Evolutionary conservation across 2,888 invertebrate genomes (phyloP), one percentile per base, ranked within the genome.

Genomic region (Cheiracanthium punctorium): DNA sequence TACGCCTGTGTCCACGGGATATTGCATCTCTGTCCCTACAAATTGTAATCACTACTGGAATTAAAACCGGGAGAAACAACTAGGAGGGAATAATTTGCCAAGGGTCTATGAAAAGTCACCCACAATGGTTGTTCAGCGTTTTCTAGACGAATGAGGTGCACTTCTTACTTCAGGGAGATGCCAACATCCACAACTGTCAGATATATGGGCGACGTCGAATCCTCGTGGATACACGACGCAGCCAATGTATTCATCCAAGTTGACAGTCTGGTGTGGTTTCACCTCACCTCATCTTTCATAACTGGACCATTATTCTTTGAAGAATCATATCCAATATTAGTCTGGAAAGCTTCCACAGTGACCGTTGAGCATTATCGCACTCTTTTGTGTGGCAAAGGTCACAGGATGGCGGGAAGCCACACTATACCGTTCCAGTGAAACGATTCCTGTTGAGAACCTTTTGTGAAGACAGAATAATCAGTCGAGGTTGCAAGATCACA

Each of bases 281-380:
- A 37, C 37, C 69, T 58, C 58, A 37, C 37, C 69, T 30, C 33
- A 24, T 72, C 48, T 48, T 72, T 72, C n/a, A 72, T 28, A 17
- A 14, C 29, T 29, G 72, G 43, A 28, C 43, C 72, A 28, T 72
- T 29, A 28, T 48, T 41, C 43, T 72, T 48, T 72, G 48, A 72
- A 43, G 72, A 72, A 17, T 43, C 10, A 5, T 72, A 48, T 28
- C 30, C 72, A 4, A 28, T 14, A 48, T 43, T 29, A 17, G 43
- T 1, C 17, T 43, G 29, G 43, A 48, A 72, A 72, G 48, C 43
- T 0, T 29, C 29, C 72, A 37, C 37, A 10, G 37, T 37, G 10
- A 72, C 20, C 24, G 5, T 1, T 58, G 58, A 58, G 20, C 58
- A 12, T 58, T 58, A 58, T 58, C 58, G 20, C 58, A 24, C 37